Evolutionary conservation across 2,797 vertebrate species (phyloP), one percentile per base, ranked within the genome.

Genomic region (Cetoscarus ocellatus): DNA sequence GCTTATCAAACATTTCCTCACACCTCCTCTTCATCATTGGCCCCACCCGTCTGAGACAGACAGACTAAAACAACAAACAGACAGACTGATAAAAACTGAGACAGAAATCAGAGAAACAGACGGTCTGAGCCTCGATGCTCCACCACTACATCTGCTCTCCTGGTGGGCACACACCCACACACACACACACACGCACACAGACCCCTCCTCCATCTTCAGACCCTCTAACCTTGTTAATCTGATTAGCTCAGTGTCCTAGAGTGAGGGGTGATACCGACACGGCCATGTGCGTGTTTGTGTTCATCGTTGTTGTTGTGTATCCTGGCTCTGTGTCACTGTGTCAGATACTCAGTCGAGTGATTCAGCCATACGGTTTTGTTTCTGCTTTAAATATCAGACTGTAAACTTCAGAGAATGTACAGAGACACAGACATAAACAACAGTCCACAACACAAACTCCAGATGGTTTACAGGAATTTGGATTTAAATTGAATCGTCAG

Each of bases 171-270:
- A 59, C 15, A 18, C 56, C 44, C 27, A 59, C n/a, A 61, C 84
- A 27, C 4, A 27, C 50, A 60, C 58, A 60, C 51, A 54, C 56
- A 48, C 52, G 54, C 15, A 18, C 51, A 49, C 27, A 59, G 17
- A 61, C 85, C 49, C 77, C 65, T 75, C 75, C 84, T 69, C 74
- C 80, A 78, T 51, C 60, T 67, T 18, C 76, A 81, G 73, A 90
- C 82, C 78, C 75, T 75, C 47, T 83, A 84, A 85, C 86, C 75
- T 67, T 15, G 15, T 45, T 91, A 90, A 91, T 92, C 91, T 88
- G 87, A 90, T 92, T 89, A 91, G 67, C 66, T 14, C 50, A 56
- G 79, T 75, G 74, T 79, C 56, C 84, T 60, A 56, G 65, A 84
- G 75, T 47, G 53, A 77, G 53, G 50, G 77, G 84, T 83, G 59